Percentiles rank a stretch among this genome's conserved stretches.
Evolutionary conservation across 1,140 invertebrate genomes (phyloP).

Genomic region (Cydia pomonella): DNA sequence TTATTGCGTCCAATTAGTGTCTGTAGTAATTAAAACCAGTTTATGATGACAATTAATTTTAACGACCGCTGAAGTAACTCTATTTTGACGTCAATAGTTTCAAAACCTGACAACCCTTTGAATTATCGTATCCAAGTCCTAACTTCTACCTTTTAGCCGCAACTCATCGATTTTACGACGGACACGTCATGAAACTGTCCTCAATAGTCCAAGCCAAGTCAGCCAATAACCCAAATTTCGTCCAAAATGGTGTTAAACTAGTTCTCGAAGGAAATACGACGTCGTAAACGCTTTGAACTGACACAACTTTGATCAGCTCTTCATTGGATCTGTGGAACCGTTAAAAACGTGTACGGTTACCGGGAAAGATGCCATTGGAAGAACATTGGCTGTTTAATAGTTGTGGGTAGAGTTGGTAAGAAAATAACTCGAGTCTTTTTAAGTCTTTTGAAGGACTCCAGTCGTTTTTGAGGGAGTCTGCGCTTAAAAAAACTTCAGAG

Average conservation of each 20-base stretch:
- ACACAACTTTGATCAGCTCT: slow-evolving; percentile 18
- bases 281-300: slow-evolving; percentile 26
- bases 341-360: neutral
- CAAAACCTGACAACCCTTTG: neutral
- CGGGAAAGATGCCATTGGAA: slow-evolving; percentile 18
- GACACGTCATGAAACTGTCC: slow-evolving; percentile 7
- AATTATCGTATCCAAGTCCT: neutral
- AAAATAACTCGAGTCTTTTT: too few species aligned
- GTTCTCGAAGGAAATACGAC: slow-evolving; percentile 17
- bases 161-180: slow-evolving; percentile 7
- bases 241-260: slow-evolving; percentile 11
- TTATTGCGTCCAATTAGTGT: neutral
- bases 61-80: neutral
- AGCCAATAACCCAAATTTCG: neutral
- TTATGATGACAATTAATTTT: neutral
- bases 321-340: neutral
- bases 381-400: slow-evolving; percentile 13
- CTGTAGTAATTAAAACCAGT: neutral
- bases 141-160: neutral
- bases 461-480: too few species aligned
- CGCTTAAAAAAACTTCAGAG: too few species aligned
- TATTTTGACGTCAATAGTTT: neutral
- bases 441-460: too few species aligned
- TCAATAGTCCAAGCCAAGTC: neutral
- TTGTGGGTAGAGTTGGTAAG: too few species aligned